Conservation (phyloP, 2,113 vertebrate species). For the Python bivittatus region DNA sequence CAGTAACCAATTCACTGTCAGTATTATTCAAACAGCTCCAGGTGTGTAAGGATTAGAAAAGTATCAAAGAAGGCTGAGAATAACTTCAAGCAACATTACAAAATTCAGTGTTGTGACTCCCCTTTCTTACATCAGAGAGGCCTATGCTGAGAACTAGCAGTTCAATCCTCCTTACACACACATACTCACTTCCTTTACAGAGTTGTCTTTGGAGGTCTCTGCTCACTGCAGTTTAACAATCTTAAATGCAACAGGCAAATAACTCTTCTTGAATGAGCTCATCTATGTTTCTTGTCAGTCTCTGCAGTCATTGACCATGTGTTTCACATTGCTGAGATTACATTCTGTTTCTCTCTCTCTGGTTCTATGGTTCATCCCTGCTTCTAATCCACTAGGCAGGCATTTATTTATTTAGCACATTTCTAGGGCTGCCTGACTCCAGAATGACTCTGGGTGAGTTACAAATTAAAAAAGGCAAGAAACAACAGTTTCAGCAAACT, state of each 20-base stretch:
- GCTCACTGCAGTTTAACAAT: not conserved
- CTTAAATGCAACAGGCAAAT: not conserved
- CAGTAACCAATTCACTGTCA: not conserved
- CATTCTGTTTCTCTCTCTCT: not conserved
- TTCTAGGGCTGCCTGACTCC: not conserved
- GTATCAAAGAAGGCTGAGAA: not conserved
- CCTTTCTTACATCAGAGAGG: not conserved
- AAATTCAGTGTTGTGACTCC: not conserved
- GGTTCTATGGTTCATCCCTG: not conserved
- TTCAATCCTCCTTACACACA: not conserved
- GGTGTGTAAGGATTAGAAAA: not conserved
- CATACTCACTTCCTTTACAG: not conserved
- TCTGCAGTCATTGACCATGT: not conserved
- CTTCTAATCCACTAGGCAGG: not conserved
- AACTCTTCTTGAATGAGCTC: not conserved
- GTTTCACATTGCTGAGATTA: not conserved
- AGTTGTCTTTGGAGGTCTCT: not conserved
- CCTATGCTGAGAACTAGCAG: not conserved
- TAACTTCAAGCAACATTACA: not conserved
- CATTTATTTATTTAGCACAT: not conserved
- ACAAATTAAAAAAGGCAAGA: not conserved
- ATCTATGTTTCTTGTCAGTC: not conserved
- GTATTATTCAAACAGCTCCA: not conserved
- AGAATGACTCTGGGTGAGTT: not conserved
- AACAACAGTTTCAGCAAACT: not conserved